phyloP scores from a whole-genome alignment of 2,113 vertebrate genomes.

The Antigone vipio region DNA sequence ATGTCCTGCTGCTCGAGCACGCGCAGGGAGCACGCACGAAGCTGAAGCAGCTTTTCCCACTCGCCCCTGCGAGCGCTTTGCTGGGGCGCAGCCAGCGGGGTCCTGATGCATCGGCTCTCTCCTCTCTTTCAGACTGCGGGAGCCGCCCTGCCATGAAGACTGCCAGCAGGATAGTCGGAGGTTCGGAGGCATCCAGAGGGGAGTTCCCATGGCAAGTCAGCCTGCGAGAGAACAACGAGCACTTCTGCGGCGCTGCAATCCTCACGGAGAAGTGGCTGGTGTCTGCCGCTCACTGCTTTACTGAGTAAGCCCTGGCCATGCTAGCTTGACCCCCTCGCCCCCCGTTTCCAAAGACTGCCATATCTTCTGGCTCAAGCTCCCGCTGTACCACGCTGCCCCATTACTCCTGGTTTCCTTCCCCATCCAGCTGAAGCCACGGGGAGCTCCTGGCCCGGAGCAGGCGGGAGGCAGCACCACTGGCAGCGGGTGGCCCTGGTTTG shows the following conservation, averaged over 20 bases:
- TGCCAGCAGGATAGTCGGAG: slow-evolving; percentile 85
- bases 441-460: not conserved
- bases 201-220: slow-evolving; percentile 97
- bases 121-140: slow-evolving; percentile 82
- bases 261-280: slow-evolving; percentile 84
- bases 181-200: slow-evolving; percentile 79
- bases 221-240: slow-evolving; percentile 79
- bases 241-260: slow-evolving; percentile 89
- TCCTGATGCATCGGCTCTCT: not conserved
- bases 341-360: fast-evolving
- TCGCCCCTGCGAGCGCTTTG: fast-evolving
- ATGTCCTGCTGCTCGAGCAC: not conserved
- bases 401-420: fast-evolving
- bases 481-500: not conserved
- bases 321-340: not conserved
- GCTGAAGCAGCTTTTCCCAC: not conserved
- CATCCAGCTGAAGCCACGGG: fast-evolving
- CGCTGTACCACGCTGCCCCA: not conserved
- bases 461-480: not conserved
- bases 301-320: slow-evolving; percentile 68
- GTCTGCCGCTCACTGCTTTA: slow-evolving; percentile 94
- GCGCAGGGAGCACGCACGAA: not conserved
- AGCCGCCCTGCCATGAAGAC: slow-evolving; percentile 78
- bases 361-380: not conserved
- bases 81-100: not conserved